Base-by-base conservation (phyloP, 2,113 vertebrate species). In the Aptenodytes forsteri region DNA sequence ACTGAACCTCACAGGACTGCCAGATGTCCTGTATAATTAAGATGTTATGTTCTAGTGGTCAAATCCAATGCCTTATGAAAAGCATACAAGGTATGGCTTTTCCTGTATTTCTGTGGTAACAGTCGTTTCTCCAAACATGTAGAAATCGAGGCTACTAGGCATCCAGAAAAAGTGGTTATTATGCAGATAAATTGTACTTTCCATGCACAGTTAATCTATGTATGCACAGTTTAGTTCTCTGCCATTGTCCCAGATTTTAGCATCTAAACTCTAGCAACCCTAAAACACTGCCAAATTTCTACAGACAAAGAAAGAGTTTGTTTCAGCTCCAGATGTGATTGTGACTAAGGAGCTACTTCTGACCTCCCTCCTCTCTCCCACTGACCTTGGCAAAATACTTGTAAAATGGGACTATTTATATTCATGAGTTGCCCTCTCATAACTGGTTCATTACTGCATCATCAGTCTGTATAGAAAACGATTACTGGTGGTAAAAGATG, bases 291-390 rank as follows among this genome's bases (percentile, higher is more conserved):
- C 92, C 92, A 91, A 71, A 94, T 66, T 88, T 96, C 78, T 62
- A 15, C 47, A 81, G 89, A 97, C 95, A 97, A 91, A 96, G 93
- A 50, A 86, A 62, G 87, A 91, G 82, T 32, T 83, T 97, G 95
- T 97, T 97, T 61, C 92, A 85, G 84, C 49, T 94, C 91, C 95
- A 97, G 95, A 95, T 95, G 96, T 94, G 92, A 96, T 88, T 95
- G 81, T 90, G 95, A 94, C 90, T 96, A 94, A 93, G 84, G 84
- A 95, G 91, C 70, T 92, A 54, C 90, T 93, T 87, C 84, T 97
- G 97, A 95, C 97, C 93, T 87, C 36, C 61, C 52, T 82, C 61
- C 84, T 82, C 71, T 90, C 81, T 94, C 75, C 30, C 66, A 34
- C 8, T 89, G 97, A 96, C 95, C 93, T 97, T 93, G 78, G 78